Conservation (phyloP, 1,140 invertebrate species). For the Rhagoletis pomonella region DNA sequence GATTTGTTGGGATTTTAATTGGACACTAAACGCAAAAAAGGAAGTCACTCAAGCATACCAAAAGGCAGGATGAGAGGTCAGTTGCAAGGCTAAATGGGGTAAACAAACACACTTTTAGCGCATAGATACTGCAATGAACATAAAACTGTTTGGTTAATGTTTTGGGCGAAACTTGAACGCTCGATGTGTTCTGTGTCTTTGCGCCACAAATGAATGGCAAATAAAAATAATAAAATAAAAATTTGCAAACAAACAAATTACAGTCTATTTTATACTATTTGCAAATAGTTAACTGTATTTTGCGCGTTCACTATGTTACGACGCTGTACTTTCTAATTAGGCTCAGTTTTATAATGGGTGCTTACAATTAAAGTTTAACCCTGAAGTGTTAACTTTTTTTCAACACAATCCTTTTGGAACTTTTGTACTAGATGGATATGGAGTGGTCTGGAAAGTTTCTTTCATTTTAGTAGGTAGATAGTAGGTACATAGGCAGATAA, state of each 20-base stretch:
- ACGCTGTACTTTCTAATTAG: not conserved
- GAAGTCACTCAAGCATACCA: constrained; percentile 7
- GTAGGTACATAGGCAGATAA: too few species aligned
- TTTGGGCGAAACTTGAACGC: constrained; percentile 18
- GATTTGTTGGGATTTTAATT: constrained; percentile 48
- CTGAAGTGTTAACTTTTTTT: too few species aligned
- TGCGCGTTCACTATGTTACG: not conserved
- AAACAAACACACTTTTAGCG: not conserved
- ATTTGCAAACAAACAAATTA: constrained; percentile 26
- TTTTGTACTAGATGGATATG: too few species aligned
- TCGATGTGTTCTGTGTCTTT: not conserved
- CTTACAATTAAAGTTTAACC: too few species aligned
- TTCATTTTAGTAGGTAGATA: too few species aligned
- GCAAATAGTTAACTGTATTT: constrained; percentile 25
- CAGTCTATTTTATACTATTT: not conserved
- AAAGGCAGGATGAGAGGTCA: not conserved
- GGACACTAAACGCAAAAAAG: constrained; percentile 46
- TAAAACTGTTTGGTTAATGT: not conserved
- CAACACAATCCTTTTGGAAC: too few species aligned
- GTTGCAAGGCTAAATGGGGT: not conserved
- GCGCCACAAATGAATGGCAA: not conserved
- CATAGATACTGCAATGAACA: not conserved
- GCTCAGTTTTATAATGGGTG: not conserved
- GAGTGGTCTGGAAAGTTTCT: too few species aligned
- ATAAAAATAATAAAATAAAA: too few species aligned